A percentile compares a stretch with the other conserved stretches of the same genome.
Evolutionary conservation across 1,140 invertebrate genomes (phyloP).

Genomic region (Sycophila sp.): DNA sequence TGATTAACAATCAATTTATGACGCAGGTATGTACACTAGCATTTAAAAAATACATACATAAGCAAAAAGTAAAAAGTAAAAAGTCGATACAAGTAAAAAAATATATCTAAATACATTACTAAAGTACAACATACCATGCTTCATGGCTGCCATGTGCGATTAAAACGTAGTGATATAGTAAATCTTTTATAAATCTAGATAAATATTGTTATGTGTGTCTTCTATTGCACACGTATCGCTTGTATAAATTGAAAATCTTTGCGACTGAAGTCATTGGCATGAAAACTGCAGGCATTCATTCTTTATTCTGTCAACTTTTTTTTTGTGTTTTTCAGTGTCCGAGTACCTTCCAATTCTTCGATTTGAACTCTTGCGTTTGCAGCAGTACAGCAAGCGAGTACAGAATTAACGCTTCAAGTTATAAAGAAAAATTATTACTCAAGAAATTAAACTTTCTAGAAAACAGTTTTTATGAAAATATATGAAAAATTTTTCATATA

Average conservation of each 20-base stretch:
- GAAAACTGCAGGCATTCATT: slow-evolving; percentile 63
- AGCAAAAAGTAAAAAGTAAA: slow-evolving; percentile 4
- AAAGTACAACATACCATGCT: slow-evolving; percentile 66
- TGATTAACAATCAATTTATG: background rate
- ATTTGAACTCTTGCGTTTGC: slow-evolving; percentile 61
- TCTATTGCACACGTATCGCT: slow-evolving; percentile 62
- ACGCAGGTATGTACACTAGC: background rate
- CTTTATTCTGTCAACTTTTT: slow-evolving; percentile 44
- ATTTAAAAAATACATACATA: background rate
- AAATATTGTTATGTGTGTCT: slow-evolving; percentile 55
- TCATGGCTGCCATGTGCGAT: slow-evolving; percentile 69
- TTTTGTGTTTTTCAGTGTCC: slow-evolving; percentile 53
- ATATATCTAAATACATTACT: slow-evolving; percentile 48
- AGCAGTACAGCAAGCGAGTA: slow-evolving; percentile 59
- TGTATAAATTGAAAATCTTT: slow-evolving; percentile 60
- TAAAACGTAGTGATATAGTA: slow-evolving; percentile 47
- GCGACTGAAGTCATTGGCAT: slow-evolving; percentile 58
- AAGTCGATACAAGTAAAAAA: slow-evolving; percentile 29
- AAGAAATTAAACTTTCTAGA: too few species aligned
- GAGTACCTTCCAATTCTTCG: slow-evolving; percentile 57
- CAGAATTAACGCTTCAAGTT: slow-evolving; percentile 61
- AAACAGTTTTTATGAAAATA: too few species aligned
- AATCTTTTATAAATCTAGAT: slow-evolving; percentile 47
- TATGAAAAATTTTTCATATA: too few species aligned
- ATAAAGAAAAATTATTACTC: too few species aligned